Base-by-base conservation (phyloP, 1,140 invertebrate genomes). In the Philotrypesis tridentata region DNA sequence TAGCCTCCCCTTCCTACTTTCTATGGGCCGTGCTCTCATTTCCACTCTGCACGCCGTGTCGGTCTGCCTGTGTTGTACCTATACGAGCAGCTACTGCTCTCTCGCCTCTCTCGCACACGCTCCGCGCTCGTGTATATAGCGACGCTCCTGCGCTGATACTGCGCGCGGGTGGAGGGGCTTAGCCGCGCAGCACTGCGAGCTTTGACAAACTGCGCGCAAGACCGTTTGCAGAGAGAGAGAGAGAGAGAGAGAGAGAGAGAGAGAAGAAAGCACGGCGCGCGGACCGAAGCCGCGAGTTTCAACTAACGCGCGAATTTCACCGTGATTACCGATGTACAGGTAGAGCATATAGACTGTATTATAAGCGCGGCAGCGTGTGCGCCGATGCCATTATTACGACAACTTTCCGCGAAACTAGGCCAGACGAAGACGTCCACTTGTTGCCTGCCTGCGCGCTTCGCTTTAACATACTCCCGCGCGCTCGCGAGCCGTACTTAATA, bases 1-100 rank as follows among this genome's bases (percentile, higher is more conserved):
- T 92, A 92, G 48, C 87, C 89, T 89, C 90, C 90, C 90, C 90
- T 91, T 91, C 90, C 89, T 89, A 91, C 89, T 91, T 91, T 91
- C 90, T 85, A 89, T 88, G 86, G 86, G 86, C 85, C 88, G 87
- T 89, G 89, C 90, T 91, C 90, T 88, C 90, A 90, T 89, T 89
- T 89, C 88, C 86, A 87, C 68, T 79, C 31, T n/a, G 21, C 37
- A 17, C 68, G 68, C 68, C 17, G 25, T 63, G 63, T 7, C 11
- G 21, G 63, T 67, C 25, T 12, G 6, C 27, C 11, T 31, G 63
- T 21, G 63, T 67, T 21, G 25, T 67, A 65, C 14, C 63, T 29
- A 65, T 65, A 65, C 63, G 63, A 5, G 33, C 14, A 61, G 3
- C 3, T 17, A 7, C 60, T 17, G 60, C 60, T 61, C 60, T 61